Base-by-base conservation (phyloP, 2,888 invertebrate species). In the Galeruca laticollis region DNA sequence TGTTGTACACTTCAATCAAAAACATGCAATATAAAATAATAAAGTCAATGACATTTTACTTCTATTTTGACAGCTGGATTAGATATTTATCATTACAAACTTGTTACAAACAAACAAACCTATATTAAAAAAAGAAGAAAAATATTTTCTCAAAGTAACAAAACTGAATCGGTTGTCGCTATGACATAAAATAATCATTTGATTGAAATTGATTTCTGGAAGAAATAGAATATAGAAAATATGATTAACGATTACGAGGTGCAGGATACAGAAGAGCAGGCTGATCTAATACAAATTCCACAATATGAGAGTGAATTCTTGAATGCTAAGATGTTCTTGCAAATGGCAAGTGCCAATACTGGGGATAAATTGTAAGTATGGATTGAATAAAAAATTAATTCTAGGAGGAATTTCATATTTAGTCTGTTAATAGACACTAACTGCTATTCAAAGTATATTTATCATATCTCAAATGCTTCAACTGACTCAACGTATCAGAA, bases 251-350 rank as follows among this genome's bases (percentile, higher is more conserved):
- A 77, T 63, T 79, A 77, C 63, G 78, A 80, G 68, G 67, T 78
- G 61, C 69, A 71, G 8, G 73, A 66, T 13, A 73, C 74, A n/a
- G 75, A 77, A 60, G 75, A 76, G 35, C 59, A 6, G 8, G 13
- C n/a, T 8, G 75, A 65, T 40, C 49, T 56, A n/a, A 51, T 68
- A 8, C 68, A 73, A 62, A 49, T 89, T 20, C 87, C 87, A 72
- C 56, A 57, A 35, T 83, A 88, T 31, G 88, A 89, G 73, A 86
- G 84, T 51, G 91, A 91, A 77, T 84, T 90, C 77, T 83, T 88
- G 40, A 82, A 88, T 35, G 91, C 91, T 0, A 91, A 91, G 82
- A 88, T 88, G 75, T 91, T 89, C 79, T 83, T 91, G 21, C 90
- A 90, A 80, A 88, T 88, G 75, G 88, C 88, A 76, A 89, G 89